phyloP scores from a whole-genome alignment of 2,888 invertebrate species.

The Lottia gigantea region DNA sequence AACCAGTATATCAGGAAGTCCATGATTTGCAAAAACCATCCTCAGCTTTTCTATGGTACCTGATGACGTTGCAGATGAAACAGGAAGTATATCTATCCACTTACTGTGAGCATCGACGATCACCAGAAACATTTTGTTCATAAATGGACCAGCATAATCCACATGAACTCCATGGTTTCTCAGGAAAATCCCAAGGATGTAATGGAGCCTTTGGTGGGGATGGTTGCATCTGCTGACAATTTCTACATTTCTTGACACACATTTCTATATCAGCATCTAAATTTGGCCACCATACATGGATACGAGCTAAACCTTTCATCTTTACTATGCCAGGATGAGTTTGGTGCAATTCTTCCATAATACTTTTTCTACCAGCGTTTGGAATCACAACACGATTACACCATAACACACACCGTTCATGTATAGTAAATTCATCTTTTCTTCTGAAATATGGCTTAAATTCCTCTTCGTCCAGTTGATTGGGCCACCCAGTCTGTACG shows the following conservation, averaged over 20 bases:
- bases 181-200: background rate
- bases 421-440: background rate
- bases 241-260: background rate
- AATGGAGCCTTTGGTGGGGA: background rate
- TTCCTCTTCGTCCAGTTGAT: too few relatives aligned
- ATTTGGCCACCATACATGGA: constrained; percentile 5
- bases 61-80: too few relatives aligned
- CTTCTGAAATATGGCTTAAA: background rate
- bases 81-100: too few relatives aligned
- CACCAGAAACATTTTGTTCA: too few relatives aligned
- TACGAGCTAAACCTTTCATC: too few relatives aligned
- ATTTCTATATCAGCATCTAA: constrained; percentile 15
- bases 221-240: background rate
- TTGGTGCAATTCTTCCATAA: constrained; percentile 22
- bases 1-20: background rate
- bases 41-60: too few relatives aligned
- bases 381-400: constrained; percentile 23
- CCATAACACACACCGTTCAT: constrained; percentile 26
- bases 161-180: background rate
- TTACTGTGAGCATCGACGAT: too few relatives aligned
- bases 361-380: background rate
- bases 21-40: background rate
- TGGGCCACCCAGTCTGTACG: background rate
- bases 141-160: background rate
- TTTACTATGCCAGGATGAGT: constrained; percentile 25